phyloP scores from a whole-genome alignment of 2,113 vertebrate species.

The Zosterops borbonicus region DNA sequence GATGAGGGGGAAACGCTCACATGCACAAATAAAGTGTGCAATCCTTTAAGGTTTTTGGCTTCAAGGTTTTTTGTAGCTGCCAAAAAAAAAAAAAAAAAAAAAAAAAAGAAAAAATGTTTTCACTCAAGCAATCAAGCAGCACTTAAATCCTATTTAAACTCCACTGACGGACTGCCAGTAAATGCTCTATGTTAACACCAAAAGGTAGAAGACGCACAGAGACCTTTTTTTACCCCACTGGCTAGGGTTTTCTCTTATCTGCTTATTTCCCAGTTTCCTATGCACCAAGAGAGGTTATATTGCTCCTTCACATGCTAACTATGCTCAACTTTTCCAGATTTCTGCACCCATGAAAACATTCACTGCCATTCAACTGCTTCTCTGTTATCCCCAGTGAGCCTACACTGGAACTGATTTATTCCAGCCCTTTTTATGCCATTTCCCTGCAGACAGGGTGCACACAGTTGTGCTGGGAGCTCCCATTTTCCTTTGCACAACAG shows the following conservation, averaged over 20 bases:
- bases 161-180: neutral
- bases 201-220: neutral
- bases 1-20: neutral
- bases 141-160: constrained; percentile 34
- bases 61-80: neutral
- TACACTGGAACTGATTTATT: neutral
- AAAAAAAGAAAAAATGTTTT: constrained; percentile 22
- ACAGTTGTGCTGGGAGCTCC: neutral
- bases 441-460: neutral
- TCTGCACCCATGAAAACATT: neutral
- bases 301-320: neutral
- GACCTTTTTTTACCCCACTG: neutral
- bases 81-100: neutral
- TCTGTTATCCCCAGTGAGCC: neutral
- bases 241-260: neutral
- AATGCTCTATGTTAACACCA: neutral
- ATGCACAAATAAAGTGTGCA: neutral
- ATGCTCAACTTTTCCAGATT: neutral
- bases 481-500: neutral
- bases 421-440: neutral
- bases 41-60: constrained; percentile 23
- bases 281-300: neutral
- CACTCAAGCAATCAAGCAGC: constrained; percentile 20
- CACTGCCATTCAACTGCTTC: neutral
- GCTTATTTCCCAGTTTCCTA: neutral